These are phyloP conservation scores for Drosophila trapezifrons DNA, from an alignment of 1,140 invertebrate genomes.

Conservation along the genomic window DNA sequence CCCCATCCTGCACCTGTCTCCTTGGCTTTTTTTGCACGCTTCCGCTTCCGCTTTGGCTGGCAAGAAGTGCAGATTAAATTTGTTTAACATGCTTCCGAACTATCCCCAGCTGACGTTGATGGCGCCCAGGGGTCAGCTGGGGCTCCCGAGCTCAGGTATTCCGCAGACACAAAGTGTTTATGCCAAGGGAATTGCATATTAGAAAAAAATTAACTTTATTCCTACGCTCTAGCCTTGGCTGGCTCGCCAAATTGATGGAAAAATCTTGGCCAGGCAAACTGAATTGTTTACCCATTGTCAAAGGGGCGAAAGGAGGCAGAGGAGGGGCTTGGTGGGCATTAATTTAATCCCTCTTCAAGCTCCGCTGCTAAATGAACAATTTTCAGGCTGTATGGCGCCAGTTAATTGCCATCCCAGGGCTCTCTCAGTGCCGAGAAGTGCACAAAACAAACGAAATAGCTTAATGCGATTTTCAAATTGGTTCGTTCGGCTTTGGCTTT, in stretches of 20 bases:
- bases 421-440: conserved; percentile 4
- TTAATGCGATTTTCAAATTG: conserved; percentile 46
- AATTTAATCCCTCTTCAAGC: conserved; percentile 53
- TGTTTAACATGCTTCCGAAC: conserved; percentile 77
- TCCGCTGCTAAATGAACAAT: conserved; percentile 42
- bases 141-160: conserved; percentile 3
- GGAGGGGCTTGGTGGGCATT: conserved; percentile 23
- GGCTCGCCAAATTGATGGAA: conserved; percentile 66
- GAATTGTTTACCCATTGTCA: conserved; percentile 60
- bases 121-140: conserved; percentile 36
- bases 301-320: background rate
- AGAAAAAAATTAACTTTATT: conserved; percentile 76
- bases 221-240: conserved; percentile 8
- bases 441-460: conserved; percentile 46
- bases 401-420: conserved; percentile 27
- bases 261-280: conserved; percentile 51
- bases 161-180: conserved; percentile 52
- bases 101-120: conserved; percentile 50
- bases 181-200: conserved; percentile 72
- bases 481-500: conserved; percentile 23
- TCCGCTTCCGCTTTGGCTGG: conserved; percentile 50
- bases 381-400: conserved; percentile 44
- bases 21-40: conserved; percentile 25
- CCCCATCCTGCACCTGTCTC: conserved; percentile 8
- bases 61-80: conserved; percentile 82